These are phyloP conservation scores for Cremastinae sp. DNA, from an alignment of 2,888 invertebrate genomes.

Conservation along the genomic window DNA sequence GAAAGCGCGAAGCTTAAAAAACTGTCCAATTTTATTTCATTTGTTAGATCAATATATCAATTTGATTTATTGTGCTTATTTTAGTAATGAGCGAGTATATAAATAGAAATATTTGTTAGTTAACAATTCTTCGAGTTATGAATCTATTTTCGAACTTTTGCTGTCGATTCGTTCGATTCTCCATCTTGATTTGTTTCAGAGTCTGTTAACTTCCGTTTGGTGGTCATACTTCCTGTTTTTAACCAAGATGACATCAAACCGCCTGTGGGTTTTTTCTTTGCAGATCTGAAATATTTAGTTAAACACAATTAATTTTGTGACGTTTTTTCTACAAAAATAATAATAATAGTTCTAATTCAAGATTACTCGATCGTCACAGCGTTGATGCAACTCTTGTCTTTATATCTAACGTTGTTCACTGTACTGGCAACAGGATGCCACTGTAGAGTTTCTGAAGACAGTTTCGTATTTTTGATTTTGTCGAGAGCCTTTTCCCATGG, in stretches of 20 bases:
- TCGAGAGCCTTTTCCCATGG: conserved; percentile 81
- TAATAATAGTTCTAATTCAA: no score
- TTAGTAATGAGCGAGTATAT: no score
- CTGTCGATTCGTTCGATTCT: conserved; percentile 62
- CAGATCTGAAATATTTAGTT: conserved; percentile 69
- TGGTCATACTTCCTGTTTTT: conserved; percentile 79
- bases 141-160: conserved; percentile 33
- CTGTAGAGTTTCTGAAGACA: conserved; percentile 75
- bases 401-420: conserved; percentile 88
- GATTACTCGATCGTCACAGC: conserved; percentile 75
- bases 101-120: no score
- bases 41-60: no score
- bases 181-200: conserved; percentile 70
- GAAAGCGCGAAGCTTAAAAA: not conserved
- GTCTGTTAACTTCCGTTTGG: conserved; percentile 76
- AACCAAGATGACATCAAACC: conserved; percentile 80
- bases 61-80: no score
- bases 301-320: no score
- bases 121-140: no score
- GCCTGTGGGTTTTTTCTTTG: conserved; percentile 72
- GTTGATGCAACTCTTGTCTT: conserved; percentile 83
- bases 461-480: conserved; percentile 79
- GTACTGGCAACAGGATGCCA: conserved; percentile 87
- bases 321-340: no score
- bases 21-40: no score